phyloP scores from a whole-genome alignment of 2,888 invertebrate genomes.

The Oscheius sp. region DNA sequence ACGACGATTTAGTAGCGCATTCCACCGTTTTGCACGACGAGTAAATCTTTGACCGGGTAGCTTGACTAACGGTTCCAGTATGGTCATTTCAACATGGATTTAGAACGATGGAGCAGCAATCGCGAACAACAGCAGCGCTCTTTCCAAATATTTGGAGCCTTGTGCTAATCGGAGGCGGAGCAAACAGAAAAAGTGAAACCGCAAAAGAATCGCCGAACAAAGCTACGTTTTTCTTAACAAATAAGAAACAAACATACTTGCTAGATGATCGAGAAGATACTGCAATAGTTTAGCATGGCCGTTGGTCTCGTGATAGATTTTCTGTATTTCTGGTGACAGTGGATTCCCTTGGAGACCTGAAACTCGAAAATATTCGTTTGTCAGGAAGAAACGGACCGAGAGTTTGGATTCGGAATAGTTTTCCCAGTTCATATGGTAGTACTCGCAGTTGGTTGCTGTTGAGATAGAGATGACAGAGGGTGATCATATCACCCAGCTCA shows the following conservation, averaged over 20 bases:
- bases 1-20: slow-evolving; percentile 52
- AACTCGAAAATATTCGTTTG: slow-evolving; percentile 33
- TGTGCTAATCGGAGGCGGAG: slow-evolving; percentile 18
- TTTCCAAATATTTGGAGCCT: slow-evolving; percentile 2
- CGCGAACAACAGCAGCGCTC: background rate
- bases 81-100: background rate
- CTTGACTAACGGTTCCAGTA: slow-evolving; percentile 29
- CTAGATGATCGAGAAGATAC: slow-evolving; percentile 93
- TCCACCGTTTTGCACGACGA: slow-evolving; percentile 62
- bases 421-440: slow-evolving; percentile 95
- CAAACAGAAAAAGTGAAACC: background rate
- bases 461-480: slow-evolving; percentile 91
- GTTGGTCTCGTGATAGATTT: slow-evolving; percentile 90
- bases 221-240: background rate
- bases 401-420: slow-evolving; percentile 93
- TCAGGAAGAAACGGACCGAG: slow-evolving; percentile 78
- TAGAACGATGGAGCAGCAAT: background rate
- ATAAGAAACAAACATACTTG: slow-evolving; percentile 80
- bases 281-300: slow-evolving; percentile 93
- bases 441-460: slow-evolving; percentile 93
- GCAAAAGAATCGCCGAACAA: background rate
- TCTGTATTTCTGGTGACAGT: slow-evolving; percentile 89
- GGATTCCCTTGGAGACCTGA: slow-evolving; percentile 83
- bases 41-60: slow-evolving; percentile 80
- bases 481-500: slow-evolving; percentile 94